Percentiles rank a stretch among this genome's conserved stretches.
These are phyloP conservation scores for Aldabrachelys gigantea DNA, from an alignment of 2,113 vertebrate species.

Conservation along the genomic window DNA sequence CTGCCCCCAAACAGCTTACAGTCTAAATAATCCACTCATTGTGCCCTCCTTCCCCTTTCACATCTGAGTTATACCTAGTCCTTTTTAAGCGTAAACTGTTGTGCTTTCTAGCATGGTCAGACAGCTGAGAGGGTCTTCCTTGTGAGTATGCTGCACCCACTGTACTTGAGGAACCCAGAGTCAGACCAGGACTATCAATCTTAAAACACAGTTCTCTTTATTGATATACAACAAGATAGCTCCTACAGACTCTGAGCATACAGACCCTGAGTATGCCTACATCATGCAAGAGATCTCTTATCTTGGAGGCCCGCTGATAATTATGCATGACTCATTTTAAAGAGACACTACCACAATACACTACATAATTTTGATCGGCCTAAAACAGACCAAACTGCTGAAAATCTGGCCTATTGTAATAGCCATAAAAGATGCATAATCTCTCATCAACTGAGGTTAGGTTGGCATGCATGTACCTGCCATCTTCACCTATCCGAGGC, in stretches of 20 bases:
- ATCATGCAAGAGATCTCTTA: background rate
- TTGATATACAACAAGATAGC: too few relatives aligned
- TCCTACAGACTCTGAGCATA: too few relatives aligned
- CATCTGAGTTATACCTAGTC: background rate
- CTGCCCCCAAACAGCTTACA: background rate
- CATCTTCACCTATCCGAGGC: background rate
- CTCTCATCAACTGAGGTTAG: background rate
- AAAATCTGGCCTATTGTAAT: background rate
- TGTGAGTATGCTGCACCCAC: too few relatives aligned
- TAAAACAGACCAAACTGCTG: background rate
- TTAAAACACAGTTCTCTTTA: too few relatives aligned
- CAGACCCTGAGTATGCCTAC: background rate
- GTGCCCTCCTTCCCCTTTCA: background rate
- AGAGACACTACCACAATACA: background rate
- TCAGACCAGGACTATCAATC: too few relatives aligned
- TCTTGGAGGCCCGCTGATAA: background rate
- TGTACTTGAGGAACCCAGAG: too few relatives aligned
- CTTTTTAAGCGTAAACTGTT: background rate
- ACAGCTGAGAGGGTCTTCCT: too few relatives aligned
- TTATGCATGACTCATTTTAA: background rate
- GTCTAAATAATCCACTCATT: background rate
- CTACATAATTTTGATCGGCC: background rate
- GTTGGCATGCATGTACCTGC: background rate
- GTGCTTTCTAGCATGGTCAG: too few relatives aligned
- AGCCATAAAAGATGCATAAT: background rate